Percentiles rank a stretch among this genome's conserved stretches.
Conservation (phyloP, 2,113 vertebrate species). For the Labeo rohita region DNA sequence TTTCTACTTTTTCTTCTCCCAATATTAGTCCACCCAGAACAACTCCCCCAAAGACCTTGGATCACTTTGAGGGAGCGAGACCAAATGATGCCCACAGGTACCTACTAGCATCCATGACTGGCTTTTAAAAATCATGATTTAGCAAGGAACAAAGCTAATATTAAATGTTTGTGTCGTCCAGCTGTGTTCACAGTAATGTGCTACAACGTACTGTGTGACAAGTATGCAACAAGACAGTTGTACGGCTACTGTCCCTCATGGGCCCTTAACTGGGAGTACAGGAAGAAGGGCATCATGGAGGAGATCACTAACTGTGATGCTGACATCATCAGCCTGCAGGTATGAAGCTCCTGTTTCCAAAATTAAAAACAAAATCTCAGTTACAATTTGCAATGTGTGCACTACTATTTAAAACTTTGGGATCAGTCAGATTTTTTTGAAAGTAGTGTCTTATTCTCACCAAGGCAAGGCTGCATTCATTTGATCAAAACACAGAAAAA, state of each 20-base stretch:
- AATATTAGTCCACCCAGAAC: slow-evolving; percentile 93
- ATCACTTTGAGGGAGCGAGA: slow-evolving; percentile 97
- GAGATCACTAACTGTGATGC: slow-evolving; percentile 96
- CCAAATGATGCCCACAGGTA: slow-evolving; percentile 93
- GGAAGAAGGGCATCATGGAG: slow-evolving; percentile 99
- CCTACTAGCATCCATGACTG: not conserved
- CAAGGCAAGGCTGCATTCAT: not conserved
- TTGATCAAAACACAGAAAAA: not conserved
- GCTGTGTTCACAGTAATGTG: slow-evolving; percentile 98
- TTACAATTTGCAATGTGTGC: not conserved
- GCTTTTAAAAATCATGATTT: not conserved
- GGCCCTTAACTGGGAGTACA: slow-evolving; percentile 98
- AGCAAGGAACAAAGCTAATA: not conserved
- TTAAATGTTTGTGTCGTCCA: slow-evolving; percentile 62
- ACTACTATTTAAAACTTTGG: not conserved
- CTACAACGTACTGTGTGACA: slow-evolving; percentile 98
- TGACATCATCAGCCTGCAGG: slow-evolving; percentile 97
- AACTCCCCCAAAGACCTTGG: slow-evolving; percentile 98
- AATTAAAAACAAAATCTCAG: not conserved
- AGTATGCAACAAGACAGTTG: slow-evolving; percentile 97
- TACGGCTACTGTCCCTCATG: slow-evolving; percentile 99
- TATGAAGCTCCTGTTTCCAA: slow-evolving; percentile 60
- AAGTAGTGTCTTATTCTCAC: not conserved
- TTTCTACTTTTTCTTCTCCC: not conserved
- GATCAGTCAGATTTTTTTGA: not conserved